phyloP scores from a whole-genome alignment of 2,888 invertebrate species.

The Pachydiplax longipennis region DNA sequence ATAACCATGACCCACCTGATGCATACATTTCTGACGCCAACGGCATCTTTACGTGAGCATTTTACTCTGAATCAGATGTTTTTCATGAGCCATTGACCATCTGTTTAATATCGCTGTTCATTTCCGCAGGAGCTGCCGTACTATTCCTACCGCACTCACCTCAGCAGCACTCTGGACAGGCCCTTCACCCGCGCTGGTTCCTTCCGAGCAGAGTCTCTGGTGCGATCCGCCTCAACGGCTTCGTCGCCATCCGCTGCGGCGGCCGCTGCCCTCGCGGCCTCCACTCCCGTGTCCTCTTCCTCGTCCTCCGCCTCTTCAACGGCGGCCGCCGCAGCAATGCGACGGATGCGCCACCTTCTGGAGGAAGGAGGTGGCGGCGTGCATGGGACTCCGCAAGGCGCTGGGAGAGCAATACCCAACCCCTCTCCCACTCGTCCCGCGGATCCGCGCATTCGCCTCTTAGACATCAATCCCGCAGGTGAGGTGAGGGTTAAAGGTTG shows the following conservation, averaged over 20 bases:
- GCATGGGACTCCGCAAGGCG: constrained; percentile 61
- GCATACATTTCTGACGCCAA: too few relatives aligned
- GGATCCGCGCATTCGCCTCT: constrained; percentile 71
- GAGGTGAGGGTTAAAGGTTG: constrained; percentile 50
- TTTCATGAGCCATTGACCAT: neutral
- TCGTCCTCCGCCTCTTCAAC: constrained; percentile 72
- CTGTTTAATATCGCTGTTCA: neutral
- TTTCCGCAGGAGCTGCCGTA: constrained; percentile 57
- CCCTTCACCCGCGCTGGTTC: constrained; percentile 50
- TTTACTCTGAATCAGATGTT: too few relatives aligned
- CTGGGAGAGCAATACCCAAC: constrained; percentile 56
- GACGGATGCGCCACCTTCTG: constrained; percentile 81
- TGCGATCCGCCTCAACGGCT: constrained; percentile 29
- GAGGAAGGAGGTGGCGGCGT: constrained; percentile 60
- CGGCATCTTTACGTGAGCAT: too few relatives aligned
- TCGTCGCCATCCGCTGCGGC: constrained; percentile 35
- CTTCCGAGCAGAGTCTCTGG: constrained; percentile 47
- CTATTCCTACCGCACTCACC: constrained; percentile 68
- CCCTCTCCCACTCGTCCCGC: constrained; percentile 71
- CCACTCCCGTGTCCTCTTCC: constrained; percentile 25
- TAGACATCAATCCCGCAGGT: constrained; percentile 91
- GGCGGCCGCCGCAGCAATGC: constrained; percentile 66
- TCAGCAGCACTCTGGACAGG: constrained; percentile 74
- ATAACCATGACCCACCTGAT: too few relatives aligned
- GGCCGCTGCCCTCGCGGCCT: constrained; percentile 61